Conservation (phyloP, 2,888 invertebrate genomes). For the Pantelozetes paolii region DNA sequence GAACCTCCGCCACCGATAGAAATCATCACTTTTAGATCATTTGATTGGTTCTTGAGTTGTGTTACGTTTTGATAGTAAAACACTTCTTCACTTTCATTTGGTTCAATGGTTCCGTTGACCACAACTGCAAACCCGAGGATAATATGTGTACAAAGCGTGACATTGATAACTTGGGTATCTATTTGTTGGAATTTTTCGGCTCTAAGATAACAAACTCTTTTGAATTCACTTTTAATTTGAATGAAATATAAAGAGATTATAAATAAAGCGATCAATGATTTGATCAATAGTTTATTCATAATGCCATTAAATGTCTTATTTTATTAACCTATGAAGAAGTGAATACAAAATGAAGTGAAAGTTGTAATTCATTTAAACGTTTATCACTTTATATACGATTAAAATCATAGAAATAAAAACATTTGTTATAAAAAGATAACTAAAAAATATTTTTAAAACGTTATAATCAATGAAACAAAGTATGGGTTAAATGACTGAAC, state of each 20-base stretch:
- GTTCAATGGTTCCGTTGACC: slow-evolving; percentile 60
- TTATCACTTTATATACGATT: no score
- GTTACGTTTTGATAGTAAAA: slow-evolving; percentile 28
- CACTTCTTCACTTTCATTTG: neutral
- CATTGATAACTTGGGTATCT: slow-evolving; percentile 57
- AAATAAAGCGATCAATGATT: neutral
- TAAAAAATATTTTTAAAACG: no score
- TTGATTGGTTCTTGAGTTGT: slow-evolving; percentile 49
- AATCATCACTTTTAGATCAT: slow-evolving; percentile 68
- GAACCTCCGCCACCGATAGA: slow-evolving; percentile 53
- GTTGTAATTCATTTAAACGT: no score
- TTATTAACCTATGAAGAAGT: no score
- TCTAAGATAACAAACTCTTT: slow-evolving; percentile 39
- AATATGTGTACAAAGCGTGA: slow-evolving; percentile 74
- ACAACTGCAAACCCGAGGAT: slow-evolving; percentile 70
- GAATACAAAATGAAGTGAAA: no score
- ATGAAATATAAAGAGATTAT: neutral
- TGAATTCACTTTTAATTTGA: slow-evolving; percentile 33
- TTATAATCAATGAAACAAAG: no score
- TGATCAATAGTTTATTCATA: no score
- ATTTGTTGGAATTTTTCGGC: neutral
- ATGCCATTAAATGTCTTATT: no score
- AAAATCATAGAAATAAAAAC: no score
- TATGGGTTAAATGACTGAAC: neutral
- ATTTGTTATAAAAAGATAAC: no score